Conservation (phyloP, 2,113 vertebrate species). For the Rousettus leschenaultii region DNA sequence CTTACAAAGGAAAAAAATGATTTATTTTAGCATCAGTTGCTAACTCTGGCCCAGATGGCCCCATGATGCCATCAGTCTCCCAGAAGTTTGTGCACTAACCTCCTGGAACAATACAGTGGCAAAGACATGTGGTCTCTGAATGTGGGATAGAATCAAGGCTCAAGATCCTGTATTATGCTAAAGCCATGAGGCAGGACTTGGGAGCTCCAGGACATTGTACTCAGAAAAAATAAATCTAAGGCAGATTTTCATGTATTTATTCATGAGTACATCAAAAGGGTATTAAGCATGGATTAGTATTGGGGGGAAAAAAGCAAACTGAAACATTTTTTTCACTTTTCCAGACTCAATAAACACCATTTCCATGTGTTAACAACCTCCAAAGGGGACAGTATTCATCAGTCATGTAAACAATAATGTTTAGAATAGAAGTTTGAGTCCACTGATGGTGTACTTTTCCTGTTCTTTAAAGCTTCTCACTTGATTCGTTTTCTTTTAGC, state of each 20-base stretch:
- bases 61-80: neutral
- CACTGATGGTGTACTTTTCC: neutral
- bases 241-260: slow-evolving; percentile 51
- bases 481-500: slow-evolving; percentile 18
- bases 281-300: neutral
- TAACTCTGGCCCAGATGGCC: neutral
- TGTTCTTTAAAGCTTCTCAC: slow-evolving; percentile 18
- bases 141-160: neutral
- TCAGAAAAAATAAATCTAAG: slow-evolving; percentile 41
- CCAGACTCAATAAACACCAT: slow-evolving; percentile 26
- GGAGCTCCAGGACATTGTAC: neutral
- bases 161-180: neutral
- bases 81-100: neutral
- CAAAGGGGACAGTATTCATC: slow-evolving; percentile 8
- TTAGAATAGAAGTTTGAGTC: slow-evolving; percentile 11
- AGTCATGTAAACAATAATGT: slow-evolving; percentile 23
- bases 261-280: slow-evolving; percentile 38
- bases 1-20: neutral
- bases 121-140: neutral
- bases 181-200: neutral
- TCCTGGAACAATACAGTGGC: neutral
- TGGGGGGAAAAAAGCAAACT: slow-evolving; percentile 28
- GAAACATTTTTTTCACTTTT: slow-evolving; percentile 44
- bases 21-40: neutral
- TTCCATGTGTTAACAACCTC: slow-evolving; percentile 49